These are phyloP conservation scores for Pao palembangensis DNA, from an alignment of 2,113 vertebrate species.

Conservation along the genomic window DNA sequence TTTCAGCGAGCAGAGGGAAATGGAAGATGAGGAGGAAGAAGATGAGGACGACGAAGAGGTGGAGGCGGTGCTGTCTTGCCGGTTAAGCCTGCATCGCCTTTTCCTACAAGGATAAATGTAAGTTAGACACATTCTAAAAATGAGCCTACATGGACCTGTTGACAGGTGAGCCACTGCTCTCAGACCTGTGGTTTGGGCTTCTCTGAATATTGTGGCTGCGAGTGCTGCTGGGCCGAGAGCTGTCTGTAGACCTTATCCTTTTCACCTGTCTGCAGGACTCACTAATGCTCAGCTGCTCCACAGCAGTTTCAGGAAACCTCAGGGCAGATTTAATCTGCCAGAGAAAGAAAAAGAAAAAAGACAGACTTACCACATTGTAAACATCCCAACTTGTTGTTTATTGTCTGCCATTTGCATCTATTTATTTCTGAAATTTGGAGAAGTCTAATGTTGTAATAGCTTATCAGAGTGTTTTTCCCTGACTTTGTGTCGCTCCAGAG, in stretches of 20 bases:
- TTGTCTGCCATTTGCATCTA: no score
- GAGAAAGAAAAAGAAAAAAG: neutral
- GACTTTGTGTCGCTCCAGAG: conserved; percentile 86
- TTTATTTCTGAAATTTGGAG: no score
- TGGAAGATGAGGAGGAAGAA: conserved; percentile 49
- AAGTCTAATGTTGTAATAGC: no score
- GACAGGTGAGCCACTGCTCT: neutral
- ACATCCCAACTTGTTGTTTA: neutral
- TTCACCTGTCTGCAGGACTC: conserved; percentile 42
- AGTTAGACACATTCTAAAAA: neutral
- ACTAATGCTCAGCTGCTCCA: conserved; percentile 52
- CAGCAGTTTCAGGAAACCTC: conserved; percentile 69
- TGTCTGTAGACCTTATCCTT: conserved; percentile 23
- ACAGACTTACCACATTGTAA: neutral
- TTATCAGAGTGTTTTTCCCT: conserved; percentile 26
- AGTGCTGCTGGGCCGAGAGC: conserved; percentile 49
- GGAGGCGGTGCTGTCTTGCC: conserved; percentile 61
- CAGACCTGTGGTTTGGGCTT: conserved; percentile 46
- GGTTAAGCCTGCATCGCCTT: conserved; percentile 31
- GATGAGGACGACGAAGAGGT: conserved; percentile 70
- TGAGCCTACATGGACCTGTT: neutral
- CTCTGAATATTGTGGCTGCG: conserved; percentile 44
- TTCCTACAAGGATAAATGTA: conserved; percentile 27
- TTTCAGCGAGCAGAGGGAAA: conserved; percentile 65
- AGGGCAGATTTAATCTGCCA: conserved; percentile 86